phyloP scores from a whole-genome alignment of 2,113 vertebrate genomes.

The Hypocryptadius cinnamomeus region DNA sequence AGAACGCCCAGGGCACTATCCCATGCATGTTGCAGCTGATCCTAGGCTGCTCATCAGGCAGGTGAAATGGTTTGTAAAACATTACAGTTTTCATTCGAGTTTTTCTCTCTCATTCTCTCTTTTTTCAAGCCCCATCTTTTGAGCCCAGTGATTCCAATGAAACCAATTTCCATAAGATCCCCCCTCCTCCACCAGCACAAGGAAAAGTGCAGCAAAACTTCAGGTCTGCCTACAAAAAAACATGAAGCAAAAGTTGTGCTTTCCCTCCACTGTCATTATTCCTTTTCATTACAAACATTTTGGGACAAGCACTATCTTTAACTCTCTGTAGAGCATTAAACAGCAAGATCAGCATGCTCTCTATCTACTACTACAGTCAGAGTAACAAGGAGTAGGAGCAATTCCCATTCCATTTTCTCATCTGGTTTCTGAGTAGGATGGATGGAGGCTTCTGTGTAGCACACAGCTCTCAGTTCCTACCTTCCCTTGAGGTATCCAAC shows the following conservation, averaged over 20 bases:
- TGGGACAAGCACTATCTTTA: background rate
- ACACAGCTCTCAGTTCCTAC: background rate
- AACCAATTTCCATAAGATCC: background rate
- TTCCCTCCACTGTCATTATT: background rate
- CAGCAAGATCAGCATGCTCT: background rate
- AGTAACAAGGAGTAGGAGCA: background rate
- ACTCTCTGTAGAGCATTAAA: background rate
- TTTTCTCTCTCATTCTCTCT: background rate
- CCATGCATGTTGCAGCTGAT: background rate
- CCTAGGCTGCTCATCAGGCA: background rate
- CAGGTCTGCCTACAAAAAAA: background rate
- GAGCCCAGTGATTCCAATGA: background rate
- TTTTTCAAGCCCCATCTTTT: conserved; percentile 2
- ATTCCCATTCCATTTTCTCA: background rate
- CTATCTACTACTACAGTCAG: background rate
- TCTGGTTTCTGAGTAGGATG: background rate
- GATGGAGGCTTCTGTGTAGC: background rate
- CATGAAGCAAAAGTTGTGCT: background rate
- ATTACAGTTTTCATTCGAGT: background rate
- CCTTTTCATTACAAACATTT: background rate
- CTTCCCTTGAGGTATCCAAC: background rate
- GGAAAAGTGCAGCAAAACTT: background rate
- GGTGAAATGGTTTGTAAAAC: conserved; percentile 27
- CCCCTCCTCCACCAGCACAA: background rate
- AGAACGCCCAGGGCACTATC: background rate